Evolutionary conservation across 2,113 vertebrate genomes (phyloP), one percentile per base, ranked within the genome.

Genomic region (Alaudala cheleensis): DNA sequence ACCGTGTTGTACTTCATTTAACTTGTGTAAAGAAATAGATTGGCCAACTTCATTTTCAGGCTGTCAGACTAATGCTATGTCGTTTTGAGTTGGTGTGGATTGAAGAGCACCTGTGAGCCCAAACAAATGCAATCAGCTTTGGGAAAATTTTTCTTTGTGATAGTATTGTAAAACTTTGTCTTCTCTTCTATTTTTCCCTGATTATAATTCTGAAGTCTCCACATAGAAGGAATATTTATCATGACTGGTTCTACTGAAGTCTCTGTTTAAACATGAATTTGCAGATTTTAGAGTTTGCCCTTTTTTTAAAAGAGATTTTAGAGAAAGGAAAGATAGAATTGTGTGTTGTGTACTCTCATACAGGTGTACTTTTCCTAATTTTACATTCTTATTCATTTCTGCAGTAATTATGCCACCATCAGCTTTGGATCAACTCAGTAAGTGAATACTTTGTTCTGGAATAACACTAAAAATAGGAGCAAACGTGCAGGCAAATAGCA

Each of bases 351-450:
- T 71, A 44, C 10, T 77, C 12, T 57, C 24, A 0, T 49, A 21
- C 12, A 84, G 42, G 24, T 33, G 9, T 83, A 5, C 18, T 34
- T 60, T 76, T 61, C 40, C 67, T 95, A 61, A 93, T 79, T 39
- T 50, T 64, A 44, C 21, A 14, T 64, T 90, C 65, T 92, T 94
- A 14, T 67, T 97, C 3, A 33, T 97, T 86, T 92, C 95, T 97
- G 69, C 97, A 99, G 99, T 99, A 86, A 99, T 99, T 93, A 99
- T 99, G 99, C 99, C 99, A 4, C 99, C 99, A 5, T 99, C 99
- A 2, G 99, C 99, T 84, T 98, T 99, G 54, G 99, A 99, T 97
- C 99, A 99, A 92, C 99, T 99, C 95, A 99, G 99, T 99, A 98
- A 99, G 99, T 99, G 39, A 37, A 79, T 56, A 28, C 78, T 70